These are phyloP conservation scores for Peromyscus californicus DNA, from an alignment of 2,113 vertebrate genomes.

Conservation along the genomic window DNA sequence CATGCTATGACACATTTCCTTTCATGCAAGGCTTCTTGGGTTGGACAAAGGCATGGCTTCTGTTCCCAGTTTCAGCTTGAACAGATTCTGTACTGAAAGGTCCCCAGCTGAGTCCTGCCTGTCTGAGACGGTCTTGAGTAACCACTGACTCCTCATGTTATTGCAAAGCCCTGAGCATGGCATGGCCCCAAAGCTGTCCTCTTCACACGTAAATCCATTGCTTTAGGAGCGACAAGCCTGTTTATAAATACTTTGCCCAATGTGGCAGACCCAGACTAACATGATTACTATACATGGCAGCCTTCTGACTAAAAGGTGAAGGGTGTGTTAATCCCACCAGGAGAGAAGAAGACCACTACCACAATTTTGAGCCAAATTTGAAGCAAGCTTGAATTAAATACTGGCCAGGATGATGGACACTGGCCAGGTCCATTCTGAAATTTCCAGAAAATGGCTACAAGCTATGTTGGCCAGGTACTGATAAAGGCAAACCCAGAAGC, in stretches of 20 bases:
- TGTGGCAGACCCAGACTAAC: not conserved
- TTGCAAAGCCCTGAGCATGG: not conserved
- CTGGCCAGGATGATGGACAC: too few relatives aligned
- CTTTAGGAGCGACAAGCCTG: not conserved
- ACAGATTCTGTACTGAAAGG: not conserved
- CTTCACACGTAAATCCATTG: not conserved
- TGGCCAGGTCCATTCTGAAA: too few relatives aligned
- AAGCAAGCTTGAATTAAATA: too few relatives aligned
- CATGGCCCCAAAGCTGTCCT: not conserved
- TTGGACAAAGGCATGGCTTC: not conserved
- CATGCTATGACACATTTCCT: not conserved
- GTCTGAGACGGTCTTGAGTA: not conserved
- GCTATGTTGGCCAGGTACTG: too few relatives aligned
- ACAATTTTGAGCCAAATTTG: too few relatives aligned
- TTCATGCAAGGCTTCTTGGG: not conserved
- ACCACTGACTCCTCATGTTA: not conserved
- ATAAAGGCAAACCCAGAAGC: too few relatives aligned
- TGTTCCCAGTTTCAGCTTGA: not conserved
- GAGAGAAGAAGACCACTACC: too few relatives aligned
- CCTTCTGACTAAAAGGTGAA: not conserved
- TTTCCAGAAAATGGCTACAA: too few relatives aligned
- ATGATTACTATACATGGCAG: too few relatives aligned
- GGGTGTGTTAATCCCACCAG: too few relatives aligned
- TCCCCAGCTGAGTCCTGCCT: not conserved
- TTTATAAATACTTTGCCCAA: not conserved